Percentiles rank a stretch among this genome's conserved stretches.
phyloP scores from a whole-genome alignment of 1,140 invertebrate genomes.

The Chironomus tepperi region DNA sequence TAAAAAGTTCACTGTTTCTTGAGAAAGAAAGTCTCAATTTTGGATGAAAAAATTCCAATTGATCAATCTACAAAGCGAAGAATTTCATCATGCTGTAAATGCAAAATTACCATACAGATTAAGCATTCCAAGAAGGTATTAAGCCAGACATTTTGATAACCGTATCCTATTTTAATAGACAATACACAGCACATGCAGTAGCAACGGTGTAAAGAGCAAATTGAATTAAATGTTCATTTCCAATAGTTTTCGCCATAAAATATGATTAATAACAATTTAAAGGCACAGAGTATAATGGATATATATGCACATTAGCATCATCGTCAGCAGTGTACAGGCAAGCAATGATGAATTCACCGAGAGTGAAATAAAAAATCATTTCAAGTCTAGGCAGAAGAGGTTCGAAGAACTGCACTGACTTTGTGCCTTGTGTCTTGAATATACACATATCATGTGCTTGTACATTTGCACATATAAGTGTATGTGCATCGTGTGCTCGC shows the following conservation, averaged over 20 bases:
- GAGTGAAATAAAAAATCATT: not conserved
- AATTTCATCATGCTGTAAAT: too few species aligned
- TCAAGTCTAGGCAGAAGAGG: not conserved
- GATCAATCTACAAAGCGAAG: too few species aligned
- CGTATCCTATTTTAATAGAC: too few species aligned
- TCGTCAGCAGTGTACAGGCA: not conserved
- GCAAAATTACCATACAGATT: too few species aligned
- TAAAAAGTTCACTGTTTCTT: too few species aligned
- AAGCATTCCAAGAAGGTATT: too few species aligned
- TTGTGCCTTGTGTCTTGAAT: not conserved
- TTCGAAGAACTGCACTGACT: conserved; percentile 6
- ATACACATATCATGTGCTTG: not conserved
- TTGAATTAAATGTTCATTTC: conserved; percentile 20
- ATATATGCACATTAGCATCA: not conserved
- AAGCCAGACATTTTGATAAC: too few species aligned
- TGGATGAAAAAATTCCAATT: too few species aligned
- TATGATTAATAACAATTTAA: conserved; percentile 15
- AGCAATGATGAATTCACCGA: not conserved
- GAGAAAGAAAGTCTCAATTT: too few species aligned
- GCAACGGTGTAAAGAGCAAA: not conserved
- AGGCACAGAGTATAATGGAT: not conserved
- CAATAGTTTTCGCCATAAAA: not conserved
- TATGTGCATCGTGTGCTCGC: not conserved
- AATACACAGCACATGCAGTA: not conserved
- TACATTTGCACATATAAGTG: not conserved